phyloP scores from a whole-genome alignment of 2,113 vertebrate species.

The Vulpes vulpes region DNA sequence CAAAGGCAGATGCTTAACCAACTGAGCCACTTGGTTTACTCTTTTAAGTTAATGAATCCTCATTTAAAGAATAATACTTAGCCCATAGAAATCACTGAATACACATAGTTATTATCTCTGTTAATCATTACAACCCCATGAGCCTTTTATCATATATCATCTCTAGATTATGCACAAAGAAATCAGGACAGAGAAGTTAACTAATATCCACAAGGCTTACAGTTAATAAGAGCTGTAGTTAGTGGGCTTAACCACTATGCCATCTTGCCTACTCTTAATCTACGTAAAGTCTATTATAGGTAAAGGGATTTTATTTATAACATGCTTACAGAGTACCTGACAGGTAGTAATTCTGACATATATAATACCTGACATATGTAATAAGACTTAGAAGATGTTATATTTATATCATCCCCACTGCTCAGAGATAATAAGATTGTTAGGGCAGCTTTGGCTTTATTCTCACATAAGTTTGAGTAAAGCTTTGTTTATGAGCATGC shows the following conservation, averaged over 20 bases:
- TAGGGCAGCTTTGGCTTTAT: constrained; percentile 39
- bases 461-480: background rate
- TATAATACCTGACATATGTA: background rate
- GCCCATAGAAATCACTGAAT: background rate
- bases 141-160: constrained; percentile 20
- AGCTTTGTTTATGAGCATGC: background rate
- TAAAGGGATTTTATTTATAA: constrained; percentile 1
- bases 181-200: background rate
- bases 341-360: background rate
- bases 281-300: background rate
- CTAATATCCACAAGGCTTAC: background rate
- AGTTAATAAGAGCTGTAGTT: background rate
- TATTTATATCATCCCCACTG: background rate
- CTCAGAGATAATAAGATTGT: constrained; percentile 48
- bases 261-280: background rate
- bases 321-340: background rate
- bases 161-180: background rate
- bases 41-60: background rate
- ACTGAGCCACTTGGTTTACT: background rate
- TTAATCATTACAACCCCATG: background rate
- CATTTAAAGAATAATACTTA: background rate
- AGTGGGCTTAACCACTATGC: background rate
- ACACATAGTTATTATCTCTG: background rate
- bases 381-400: constrained; percentile 32
- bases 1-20: background rate